Percentiles rank a stretch among this genome's conserved stretches.
Evolutionary conservation across 2,797 vertebrate genomes (phyloP).

Genomic region (Myiothlypis coronata): DNA sequence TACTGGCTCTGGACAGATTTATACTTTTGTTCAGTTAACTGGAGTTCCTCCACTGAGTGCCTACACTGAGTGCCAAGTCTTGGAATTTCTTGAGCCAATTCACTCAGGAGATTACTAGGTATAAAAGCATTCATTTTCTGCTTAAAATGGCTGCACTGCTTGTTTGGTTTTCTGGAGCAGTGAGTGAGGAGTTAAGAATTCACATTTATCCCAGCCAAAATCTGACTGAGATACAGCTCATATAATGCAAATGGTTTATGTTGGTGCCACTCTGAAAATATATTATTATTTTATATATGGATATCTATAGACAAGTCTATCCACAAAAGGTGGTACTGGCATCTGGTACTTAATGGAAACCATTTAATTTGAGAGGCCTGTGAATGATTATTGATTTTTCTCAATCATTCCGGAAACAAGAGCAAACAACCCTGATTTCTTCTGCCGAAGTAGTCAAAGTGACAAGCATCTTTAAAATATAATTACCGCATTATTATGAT

Average conservation of each 20-base stretch:
- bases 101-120: neutral
- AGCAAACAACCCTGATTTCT: conserved; percentile 23
- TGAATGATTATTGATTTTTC: conserved; percentile 31
- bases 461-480: neutral
- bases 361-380: conserved; percentile 22
- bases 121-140: neutral
- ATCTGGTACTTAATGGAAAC: neutral
- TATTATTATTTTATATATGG: neutral
- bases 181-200: neutral
- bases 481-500: neutral
- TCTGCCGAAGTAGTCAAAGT: neutral
- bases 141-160: neutral
- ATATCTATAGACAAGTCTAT: neutral
- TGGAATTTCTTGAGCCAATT: neutral
- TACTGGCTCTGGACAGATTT: neutral
- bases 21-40: neutral
- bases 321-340: neutral
- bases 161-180: neutral
- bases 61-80: neutral
- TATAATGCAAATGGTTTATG: neutral
- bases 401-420: neutral
- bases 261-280: neutral
- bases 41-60: neutral
- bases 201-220: neutral
- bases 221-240: neutral